Conservation (phyloP, 2,888 invertebrate species). For the Scrobipalpa costella region DNA sequence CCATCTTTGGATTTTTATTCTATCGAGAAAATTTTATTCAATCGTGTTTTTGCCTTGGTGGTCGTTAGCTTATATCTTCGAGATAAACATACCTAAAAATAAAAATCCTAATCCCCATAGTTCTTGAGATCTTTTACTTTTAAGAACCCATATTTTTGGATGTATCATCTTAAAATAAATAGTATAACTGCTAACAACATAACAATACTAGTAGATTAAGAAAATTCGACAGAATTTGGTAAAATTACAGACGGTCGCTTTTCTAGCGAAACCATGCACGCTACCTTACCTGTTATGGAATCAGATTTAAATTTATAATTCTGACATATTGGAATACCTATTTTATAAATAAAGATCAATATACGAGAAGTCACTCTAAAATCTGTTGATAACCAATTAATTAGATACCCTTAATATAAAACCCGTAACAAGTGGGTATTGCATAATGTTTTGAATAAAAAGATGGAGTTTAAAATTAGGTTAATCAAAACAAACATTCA, state of each 20-base stretch:
- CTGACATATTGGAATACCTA: background rate
- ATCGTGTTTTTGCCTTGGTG: too few species aligned
- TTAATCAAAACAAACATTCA: background rate
- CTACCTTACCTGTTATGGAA: conserved; percentile 12
- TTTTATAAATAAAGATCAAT: conserved; percentile 13
- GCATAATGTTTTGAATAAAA: background rate
- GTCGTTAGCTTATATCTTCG: too few species aligned
- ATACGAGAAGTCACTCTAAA: background rate
- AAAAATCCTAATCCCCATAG: too few species aligned
- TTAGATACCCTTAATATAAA: background rate
- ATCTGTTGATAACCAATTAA: background rate
- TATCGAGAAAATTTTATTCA: too few species aligned
- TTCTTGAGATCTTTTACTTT: too few species aligned
- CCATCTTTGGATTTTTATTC: too few species aligned
- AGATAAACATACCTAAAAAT: too few species aligned
- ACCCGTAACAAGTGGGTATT: conserved; percentile 4
- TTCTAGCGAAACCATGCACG: background rate
- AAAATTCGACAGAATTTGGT: too few species aligned
- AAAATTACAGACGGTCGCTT: background rate
- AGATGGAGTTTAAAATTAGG: background rate
- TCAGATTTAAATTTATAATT: conserved; percentile 19
- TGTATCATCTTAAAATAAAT: too few species aligned
- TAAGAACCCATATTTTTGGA: too few species aligned
- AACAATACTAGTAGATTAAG: too few species aligned
- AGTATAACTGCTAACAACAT: too few species aligned